Base-by-base conservation (phyloP, 2,888 invertebrate species). In the Achlya flavicornis region DNA sequence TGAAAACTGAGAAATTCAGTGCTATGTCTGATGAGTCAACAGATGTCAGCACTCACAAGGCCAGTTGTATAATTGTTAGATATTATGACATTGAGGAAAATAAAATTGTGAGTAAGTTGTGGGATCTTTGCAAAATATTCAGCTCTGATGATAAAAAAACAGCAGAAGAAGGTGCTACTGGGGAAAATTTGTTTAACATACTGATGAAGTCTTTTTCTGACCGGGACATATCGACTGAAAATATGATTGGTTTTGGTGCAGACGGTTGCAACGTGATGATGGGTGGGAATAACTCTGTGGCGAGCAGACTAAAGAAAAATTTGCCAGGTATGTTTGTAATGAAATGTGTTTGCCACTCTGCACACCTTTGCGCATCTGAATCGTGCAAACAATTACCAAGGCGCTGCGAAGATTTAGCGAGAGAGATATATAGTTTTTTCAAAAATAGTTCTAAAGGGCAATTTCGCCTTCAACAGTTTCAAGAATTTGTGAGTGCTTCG, bases 321-420 rank as follows among this genome's bases (percentile, higher is more conserved):
- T 70, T 64, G 57, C 70, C 74, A 6, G 72, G 71, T 12, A 69
- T 74, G 4, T 57, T 61, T 8, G 58, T 72, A 14, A 57, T 69
- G n/a, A 72, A 72, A 64, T 72, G 70, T 32, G 19, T 71, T 58
- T 74, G 74, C 62, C 71, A 72, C 59, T 71, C 71, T 0, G 60
- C 70, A 14, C 72, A 72, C 61, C 32, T 72, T 10, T 74, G 71
- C 26, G 64, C 71, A 1, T 64, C 62, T 41, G 66, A 71, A 0
- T 71, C 71, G 0, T 65, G 65, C 38, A 67, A 72, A 61, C 19
- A 68, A 48, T 19, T 73, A n/a, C 71, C 71, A 41, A 5, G 12
- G 4, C 48, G 66, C 12, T 63, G 63, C 57, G 75, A 73, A 69
- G 64, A 62, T 11, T 53, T 75, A n/a, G 46, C 68, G 19, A 62